These are phyloP conservation scores for Meteorus sp. DNA, from an alignment of 1,140 invertebrate genomes.

Conservation along the genomic window DNA sequence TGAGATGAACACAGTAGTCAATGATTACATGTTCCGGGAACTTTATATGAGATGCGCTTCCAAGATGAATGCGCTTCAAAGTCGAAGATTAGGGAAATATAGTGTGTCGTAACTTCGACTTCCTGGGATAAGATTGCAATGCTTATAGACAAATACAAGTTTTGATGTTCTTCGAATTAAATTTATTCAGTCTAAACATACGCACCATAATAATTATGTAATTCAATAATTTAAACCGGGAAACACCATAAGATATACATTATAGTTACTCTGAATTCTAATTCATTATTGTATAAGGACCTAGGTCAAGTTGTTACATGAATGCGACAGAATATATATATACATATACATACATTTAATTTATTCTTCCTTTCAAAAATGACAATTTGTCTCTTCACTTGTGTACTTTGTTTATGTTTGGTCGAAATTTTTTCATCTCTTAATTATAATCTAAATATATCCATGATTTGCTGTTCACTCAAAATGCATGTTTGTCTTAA, in stretches of 20 bases:
- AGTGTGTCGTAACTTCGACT: too few species aligned
- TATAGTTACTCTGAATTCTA: constrained; percentile 17
- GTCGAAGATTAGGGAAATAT: too few species aligned
- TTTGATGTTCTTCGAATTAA: constrained; percentile 16
- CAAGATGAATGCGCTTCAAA: too few species aligned
- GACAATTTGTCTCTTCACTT: constrained; percentile 3
- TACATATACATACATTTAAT: constrained; percentile 17
- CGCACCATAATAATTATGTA: constrained; percentile 22
- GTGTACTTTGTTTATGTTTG: constrained; percentile 13
- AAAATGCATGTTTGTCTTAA: too few species aligned
- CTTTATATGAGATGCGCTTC: too few species aligned
- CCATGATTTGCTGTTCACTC: too few species aligned
- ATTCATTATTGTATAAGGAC: background rate
- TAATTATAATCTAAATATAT: background rate
- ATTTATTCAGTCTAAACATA: constrained; percentile 28
- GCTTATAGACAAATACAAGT: too few species aligned
- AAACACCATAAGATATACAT: constrained; percentile 22
- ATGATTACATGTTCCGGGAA: too few species aligned
- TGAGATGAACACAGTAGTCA: too few species aligned
- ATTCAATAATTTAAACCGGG: constrained; percentile 19
- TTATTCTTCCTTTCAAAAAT: constrained; percentile 7
- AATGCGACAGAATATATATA: constrained; percentile 23
- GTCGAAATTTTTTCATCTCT: constrained; percentile 14
- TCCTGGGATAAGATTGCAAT: too few species aligned
- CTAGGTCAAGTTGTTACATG: constrained; percentile 13